phyloP scores from a whole-genome alignment of 2,113 vertebrate species.

The Pica pica region DNA sequence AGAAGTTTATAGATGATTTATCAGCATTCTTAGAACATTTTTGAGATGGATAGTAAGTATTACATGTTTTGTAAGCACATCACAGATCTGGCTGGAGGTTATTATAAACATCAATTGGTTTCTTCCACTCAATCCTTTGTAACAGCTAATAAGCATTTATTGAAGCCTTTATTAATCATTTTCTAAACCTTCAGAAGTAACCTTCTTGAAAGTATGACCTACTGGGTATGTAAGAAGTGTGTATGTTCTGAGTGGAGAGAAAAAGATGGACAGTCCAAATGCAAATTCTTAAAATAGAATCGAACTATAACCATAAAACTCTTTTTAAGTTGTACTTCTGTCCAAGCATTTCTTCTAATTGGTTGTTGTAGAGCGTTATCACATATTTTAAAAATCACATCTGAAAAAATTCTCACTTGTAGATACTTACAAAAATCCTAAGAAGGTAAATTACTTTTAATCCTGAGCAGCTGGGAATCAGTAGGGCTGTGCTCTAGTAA shows the following conservation, averaged over 20 bases:
- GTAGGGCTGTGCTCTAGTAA: not conserved
- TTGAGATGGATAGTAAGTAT: not conserved
- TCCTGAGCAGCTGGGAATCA: not conserved
- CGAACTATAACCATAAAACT: not conserved
- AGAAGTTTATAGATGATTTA: not conserved
- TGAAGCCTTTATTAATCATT: not conserved
- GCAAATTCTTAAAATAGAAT: not conserved
- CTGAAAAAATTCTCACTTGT: not conserved
- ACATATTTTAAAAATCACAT: not conserved
- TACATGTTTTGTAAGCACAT: not conserved
- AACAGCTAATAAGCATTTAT: not conserved
- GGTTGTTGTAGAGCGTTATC: not conserved
- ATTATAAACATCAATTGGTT: not conserved
- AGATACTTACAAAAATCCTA: not conserved
- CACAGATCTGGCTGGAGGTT: not conserved
- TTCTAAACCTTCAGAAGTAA: not conserved
- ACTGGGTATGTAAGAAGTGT: not conserved
- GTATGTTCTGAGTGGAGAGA: not conserved
- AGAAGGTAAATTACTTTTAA: conserved; percentile 2
- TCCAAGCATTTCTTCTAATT: not conserved
- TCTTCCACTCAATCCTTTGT: not conserved
- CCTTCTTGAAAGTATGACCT: not conserved
- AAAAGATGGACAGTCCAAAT: not conserved
- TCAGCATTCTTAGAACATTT: not conserved
- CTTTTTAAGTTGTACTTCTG: not conserved